These are phyloP conservation scores for Masnerella sp. DNA, from an alignment of 2,888 invertebrate species.

Conservation along the genomic window DNA sequence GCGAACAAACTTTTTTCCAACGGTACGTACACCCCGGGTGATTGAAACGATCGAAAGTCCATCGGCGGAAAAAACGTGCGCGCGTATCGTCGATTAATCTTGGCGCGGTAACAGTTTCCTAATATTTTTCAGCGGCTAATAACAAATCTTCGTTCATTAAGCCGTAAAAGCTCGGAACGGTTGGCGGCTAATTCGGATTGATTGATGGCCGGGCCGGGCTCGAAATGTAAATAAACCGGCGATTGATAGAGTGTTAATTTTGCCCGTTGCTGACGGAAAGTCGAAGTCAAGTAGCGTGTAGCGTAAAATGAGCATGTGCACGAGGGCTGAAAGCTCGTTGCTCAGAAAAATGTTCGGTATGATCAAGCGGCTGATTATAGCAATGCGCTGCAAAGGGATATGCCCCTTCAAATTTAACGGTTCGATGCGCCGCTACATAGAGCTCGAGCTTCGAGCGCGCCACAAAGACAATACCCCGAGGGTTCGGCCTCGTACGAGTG, in stretches of 20 bases:
- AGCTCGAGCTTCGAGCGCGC: constrained; percentile 58
- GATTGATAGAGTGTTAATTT: constrained; percentile 59
- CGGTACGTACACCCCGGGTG: neutral
- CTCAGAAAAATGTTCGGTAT: constrained; percentile 60
- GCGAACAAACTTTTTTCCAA: neutral
- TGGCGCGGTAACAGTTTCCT: constrained; percentile 29
- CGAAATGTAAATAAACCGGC: constrained; percentile 52
- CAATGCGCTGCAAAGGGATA: constrained; percentile 61
- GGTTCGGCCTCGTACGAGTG: constrained; percentile 62
- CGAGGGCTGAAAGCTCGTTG: constrained; percentile 55
- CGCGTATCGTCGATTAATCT: constrained; percentile 37
- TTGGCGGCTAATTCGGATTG: constrained; percentile 37
- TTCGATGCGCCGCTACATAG: constrained; percentile 59
- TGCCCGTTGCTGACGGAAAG: constrained; percentile 52
- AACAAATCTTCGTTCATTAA: constrained; percentile 46
- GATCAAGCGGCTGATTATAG: constrained; percentile 61
- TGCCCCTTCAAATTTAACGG: constrained; percentile 62
- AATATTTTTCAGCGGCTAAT: constrained; percentile 39
- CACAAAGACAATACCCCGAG: constrained; percentile 62
- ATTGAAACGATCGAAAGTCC: neutral
- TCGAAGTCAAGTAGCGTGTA: constrained; percentile 59
- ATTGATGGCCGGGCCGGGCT: constrained; percentile 37
- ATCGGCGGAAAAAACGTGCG: neutral
- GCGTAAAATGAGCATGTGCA: constrained; percentile 62
- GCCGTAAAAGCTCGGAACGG: constrained; percentile 41